phyloP scores from a whole-genome alignment of 2,888 invertebrate genomes.

The Lithosia quadra region DNA sequence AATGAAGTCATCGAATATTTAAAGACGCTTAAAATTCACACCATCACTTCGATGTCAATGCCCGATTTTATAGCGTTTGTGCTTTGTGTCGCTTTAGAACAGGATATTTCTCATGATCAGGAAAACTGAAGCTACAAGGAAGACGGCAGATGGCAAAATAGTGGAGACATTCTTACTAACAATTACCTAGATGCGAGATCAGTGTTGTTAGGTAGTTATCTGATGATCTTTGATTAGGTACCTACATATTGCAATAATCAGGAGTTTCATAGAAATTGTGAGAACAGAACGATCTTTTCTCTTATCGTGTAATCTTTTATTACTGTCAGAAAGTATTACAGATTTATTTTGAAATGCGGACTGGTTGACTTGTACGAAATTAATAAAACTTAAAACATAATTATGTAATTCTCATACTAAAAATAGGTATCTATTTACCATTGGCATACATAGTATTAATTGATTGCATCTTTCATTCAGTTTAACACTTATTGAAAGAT shows the following conservation, averaged over 20 bases:
- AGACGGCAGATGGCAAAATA: not conserved
- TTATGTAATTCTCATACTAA: not conserved
- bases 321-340: no score
- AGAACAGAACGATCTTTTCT: no score
- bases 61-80: conserved; percentile 27
- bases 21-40: conserved; percentile 1
- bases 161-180: not conserved
- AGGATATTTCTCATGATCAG: not conserved
- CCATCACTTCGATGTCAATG: conserved; percentile 6
- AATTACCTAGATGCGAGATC: not conserved
- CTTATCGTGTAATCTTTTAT: no score
- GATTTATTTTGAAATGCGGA: no score
- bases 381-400: not conserved
- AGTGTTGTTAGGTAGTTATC: not conserved
- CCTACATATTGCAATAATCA: no score
- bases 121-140: not conserved
- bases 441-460: not conserved
- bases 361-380: no score
- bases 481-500: not conserved
- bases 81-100: conserved; percentile 19
- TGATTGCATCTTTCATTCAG: conserved; percentile 22
- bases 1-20: conserved; percentile 7
- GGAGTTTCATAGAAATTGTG: no score
- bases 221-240: no score
- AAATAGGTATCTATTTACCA: not conserved